A percentile compares a stretch with the other conserved stretches of the same genome.
Conservation (phyloP, 2,113 vertebrate genomes). For the Neodontobutis hainanensis region DNA sequence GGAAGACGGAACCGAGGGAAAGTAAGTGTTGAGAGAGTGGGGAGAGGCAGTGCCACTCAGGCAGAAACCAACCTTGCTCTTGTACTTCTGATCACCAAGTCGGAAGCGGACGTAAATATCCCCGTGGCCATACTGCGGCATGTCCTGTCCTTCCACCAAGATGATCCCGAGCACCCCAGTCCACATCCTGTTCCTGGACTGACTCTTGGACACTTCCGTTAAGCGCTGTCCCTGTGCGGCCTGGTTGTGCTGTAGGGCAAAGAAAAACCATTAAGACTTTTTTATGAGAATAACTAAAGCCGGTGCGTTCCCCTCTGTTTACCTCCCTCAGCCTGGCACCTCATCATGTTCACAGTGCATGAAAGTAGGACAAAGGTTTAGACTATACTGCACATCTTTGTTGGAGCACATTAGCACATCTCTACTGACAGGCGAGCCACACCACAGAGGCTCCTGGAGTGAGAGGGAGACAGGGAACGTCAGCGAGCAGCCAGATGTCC, state of each 20-base stretch:
- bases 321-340: conserved; percentile 50
- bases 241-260: conserved; percentile 58
- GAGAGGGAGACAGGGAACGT: conserved; percentile 65
- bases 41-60: conserved; percentile 11
- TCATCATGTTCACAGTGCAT: conserved; percentile 56
- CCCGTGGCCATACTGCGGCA: conserved; percentile 80
- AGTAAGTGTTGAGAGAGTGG: conserved; percentile 28
- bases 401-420: conserved; percentile 76
- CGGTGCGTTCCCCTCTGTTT: conserved; percentile 27
- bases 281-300: background rate
- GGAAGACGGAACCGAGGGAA: conserved; percentile 45
- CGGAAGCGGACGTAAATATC: conserved; percentile 91
- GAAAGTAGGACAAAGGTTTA: conserved; percentile 73
- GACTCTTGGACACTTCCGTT: conserved; percentile 46
- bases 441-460: conserved; percentile 63
- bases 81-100: conserved; percentile 92
- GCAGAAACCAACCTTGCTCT: conserved; percentile 86
- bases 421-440: conserved; percentile 72
- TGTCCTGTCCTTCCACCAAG: conserved; percentile 88
- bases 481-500: conserved; percentile 77
- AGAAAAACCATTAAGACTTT: conserved; percentile 21
- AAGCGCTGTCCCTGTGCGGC: conserved; percentile 23
- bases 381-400: conserved; percentile 63
- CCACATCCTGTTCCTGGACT: conserved; percentile 88
- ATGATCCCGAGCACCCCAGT: conserved; percentile 85